Base-by-base conservation (phyloP, 2,113 vertebrate genomes). In the Bujurquina vittata region DNA sequence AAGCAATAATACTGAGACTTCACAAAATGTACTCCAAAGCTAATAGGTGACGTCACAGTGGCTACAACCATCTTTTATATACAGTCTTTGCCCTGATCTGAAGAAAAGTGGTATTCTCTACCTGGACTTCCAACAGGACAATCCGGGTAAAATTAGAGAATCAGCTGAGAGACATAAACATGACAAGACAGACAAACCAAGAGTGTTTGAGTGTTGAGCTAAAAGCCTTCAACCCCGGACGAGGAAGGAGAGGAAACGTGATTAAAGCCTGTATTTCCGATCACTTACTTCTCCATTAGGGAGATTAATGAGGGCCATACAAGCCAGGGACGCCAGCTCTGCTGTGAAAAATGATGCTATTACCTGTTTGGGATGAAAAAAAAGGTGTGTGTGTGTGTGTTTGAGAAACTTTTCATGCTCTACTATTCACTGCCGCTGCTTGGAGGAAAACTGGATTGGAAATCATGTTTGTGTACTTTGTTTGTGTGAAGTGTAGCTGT, bases 291-390 rank as follows among this genome's bases (percentile, higher is more conserved):
- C 92, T 95, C 94, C 93, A 94, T 96, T 94, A 91, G 72, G 80
- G 87, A 94, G 95, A 97, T 95, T 95, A 96, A 97, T 94, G 91
- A 91, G 73, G 89, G 86, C 76, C 72, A 77, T 20, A 83, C 75
- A 85, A 91, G 90, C 86, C 85, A 87, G 75, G 85, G 91, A 94
- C 88, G 73, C 61, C 91, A 90, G 81, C 80, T 78, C 84, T 85
- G 80, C 89, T 59, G 46, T 95, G 95, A 97, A 96, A 97, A 97
- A 97, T 76, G 87, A 94, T 77, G 87, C 93, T 95, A 96, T 97
- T 96, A 95, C 93, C 93, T 91, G 92, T 93, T 93, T 43, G 76
- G 63, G 63, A 61, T 57, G 57, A 79, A 79, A 33, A 31, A 63
- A 40, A 26, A 26, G 26, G 26, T 26, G 26, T 3, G n/a, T 9